Evolutionary conservation across 2,113 vertebrate genomes (phyloP).

Genomic region (Laterallus jamaicensis): DNA sequence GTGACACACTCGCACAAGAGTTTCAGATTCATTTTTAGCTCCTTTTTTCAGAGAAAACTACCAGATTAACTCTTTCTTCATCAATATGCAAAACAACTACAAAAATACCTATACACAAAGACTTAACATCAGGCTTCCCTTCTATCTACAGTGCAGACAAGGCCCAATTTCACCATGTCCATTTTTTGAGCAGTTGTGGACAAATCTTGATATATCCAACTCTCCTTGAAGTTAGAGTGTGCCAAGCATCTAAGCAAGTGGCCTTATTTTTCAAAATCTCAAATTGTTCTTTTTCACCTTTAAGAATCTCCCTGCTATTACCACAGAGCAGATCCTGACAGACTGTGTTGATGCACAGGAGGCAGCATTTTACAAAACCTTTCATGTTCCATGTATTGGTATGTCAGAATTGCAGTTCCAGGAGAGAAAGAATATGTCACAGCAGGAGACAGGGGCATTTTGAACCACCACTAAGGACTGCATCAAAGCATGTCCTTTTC

Average conservation of each 20-base stretch:
- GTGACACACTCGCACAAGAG: neutral
- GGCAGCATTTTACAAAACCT: neutral
- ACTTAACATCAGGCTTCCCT: neutral
- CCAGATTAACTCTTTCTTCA: neutral
- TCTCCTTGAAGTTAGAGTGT: neutral
- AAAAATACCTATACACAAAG: neutral
- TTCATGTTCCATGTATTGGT: neutral
- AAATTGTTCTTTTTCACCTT: conserved; percentile 6
- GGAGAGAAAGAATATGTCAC: neutral
- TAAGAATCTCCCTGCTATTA: neutral
- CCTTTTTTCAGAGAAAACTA: neutral
- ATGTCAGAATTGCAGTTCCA: neutral
- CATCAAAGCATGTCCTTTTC: neutral
- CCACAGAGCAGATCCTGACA: neutral
- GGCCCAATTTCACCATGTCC: neutral
- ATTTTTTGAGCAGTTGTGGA: neutral
- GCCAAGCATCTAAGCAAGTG: neutral
- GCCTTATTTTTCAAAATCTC: neutral
- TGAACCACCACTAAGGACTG: neutral
- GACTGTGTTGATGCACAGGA: neutral
- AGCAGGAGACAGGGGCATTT: neutral
- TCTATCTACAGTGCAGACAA: neutral
- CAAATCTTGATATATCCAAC: neutral
- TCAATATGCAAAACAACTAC: neutral
- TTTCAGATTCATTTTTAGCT: neutral